Base-by-base conservation (phyloP, 2,888 invertebrate species). In the Drosophila parthenogenetica region DNA sequence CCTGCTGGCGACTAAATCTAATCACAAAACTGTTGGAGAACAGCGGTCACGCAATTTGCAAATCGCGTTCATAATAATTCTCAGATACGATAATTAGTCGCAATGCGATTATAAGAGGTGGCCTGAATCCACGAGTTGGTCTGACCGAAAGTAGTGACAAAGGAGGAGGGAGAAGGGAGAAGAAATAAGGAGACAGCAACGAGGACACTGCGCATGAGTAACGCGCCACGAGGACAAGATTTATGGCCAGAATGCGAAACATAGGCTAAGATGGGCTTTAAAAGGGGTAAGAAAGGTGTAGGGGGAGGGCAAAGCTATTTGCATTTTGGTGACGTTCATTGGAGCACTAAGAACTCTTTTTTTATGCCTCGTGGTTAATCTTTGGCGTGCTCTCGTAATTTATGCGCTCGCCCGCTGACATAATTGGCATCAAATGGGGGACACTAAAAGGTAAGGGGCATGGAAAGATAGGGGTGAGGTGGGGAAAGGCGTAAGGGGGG, bases 51-150 rank as follows among this genome's bases (percentile, higher is more conserved):
- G 71, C 83, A 76, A 78, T 82, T 86, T 80, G 78, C 83, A 78
- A 78, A 82, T 83, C 65, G 69, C 58, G 60, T 68, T 29, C 89
- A 85, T 89, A 86, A 90, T 89, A 90, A 90, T 87, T 90, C 83
- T 25, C 80, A 83, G 86, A 85, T 89, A 89, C 87, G 90, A 90
- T 90, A 90, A 90, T 90, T 90, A 90, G 90, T 90, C 87, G 86
- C 81, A 87, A 78, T 89, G 84, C 85, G 88, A 90, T 89, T 90
- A 90, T 85, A 87, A 85, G 86, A 83, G 83, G 89, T 87, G 62
- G 35, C 49, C 51, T 43, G 13, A 35, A 13, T 17, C n/a, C 13
- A 16, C 46, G 37, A 54, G 49, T 39, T 42, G 53, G 10, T 17
- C 13, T 25, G 53, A 40, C 32, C 13, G 39, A 19, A 13, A 35